phyloP scores from a whole-genome alignment of 2,113 vertebrate genomes.

The Pelmatolapia mariae region DNA sequence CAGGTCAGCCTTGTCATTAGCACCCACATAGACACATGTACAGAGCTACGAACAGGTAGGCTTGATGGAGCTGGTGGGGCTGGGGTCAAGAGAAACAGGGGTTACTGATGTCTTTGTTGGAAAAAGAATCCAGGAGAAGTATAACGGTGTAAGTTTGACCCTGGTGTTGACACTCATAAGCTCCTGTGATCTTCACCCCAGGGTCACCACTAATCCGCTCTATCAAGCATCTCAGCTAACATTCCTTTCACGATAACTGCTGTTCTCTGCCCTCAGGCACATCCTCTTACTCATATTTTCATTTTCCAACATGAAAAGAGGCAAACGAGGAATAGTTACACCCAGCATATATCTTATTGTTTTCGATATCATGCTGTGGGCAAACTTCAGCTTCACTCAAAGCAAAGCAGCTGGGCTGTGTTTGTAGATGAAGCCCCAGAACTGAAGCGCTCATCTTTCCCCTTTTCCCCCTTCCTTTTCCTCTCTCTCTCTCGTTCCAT shows the following conservation, averaged over 20 bases:
- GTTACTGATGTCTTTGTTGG: background rate
- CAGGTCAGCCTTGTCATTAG: constrained; percentile 61
- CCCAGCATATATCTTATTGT: constrained; percentile 19
- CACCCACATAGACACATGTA: constrained; percentile 1
- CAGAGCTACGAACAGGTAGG: background rate
- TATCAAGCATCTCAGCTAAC: constrained; percentile 26
- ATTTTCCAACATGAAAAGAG: constrained; percentile 47
- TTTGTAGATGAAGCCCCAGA: constrained; percentile 29
- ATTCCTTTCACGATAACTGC: constrained; percentile 37
- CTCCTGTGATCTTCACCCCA: constrained; percentile 28
- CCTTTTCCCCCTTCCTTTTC: background rate
- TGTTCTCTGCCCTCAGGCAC: constrained; percentile 24
- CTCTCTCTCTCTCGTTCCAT: constrained; percentile 5
- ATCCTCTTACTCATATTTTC: constrained; percentile 32
- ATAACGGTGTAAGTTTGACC: constrained; percentile 28
- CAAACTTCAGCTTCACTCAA: constrained; percentile 5
- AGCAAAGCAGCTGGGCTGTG: constrained; percentile 45
- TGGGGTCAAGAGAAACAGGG: constrained; percentile 25
- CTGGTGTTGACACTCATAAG: constrained; percentile 12
- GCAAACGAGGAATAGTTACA: background rate
- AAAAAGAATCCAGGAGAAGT: constrained; percentile 15
- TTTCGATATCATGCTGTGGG: constrained; percentile 38
- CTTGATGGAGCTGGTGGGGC: background rate
- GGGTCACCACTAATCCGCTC: constrained; percentile 42
- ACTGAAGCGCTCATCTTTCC: background rate